Conservation (phyloP, 53 echinoderm and acorn worm genomes). For the Paracentrotus lividus region DNA sequence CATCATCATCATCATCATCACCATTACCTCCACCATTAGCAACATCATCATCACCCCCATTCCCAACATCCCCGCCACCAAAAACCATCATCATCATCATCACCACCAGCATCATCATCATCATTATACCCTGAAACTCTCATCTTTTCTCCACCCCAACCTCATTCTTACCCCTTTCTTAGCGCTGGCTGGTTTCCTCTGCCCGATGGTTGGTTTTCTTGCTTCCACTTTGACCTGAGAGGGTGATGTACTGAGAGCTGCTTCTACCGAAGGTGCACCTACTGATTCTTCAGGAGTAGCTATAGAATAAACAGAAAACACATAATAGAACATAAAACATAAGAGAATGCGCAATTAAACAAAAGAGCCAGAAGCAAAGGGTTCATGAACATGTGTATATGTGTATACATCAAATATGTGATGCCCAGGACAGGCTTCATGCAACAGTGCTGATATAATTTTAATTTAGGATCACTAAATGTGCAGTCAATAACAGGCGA, state of each 20-base stretch:
- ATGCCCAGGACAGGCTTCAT: too few species aligned
- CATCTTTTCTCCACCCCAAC: not conserved
- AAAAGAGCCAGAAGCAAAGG: too few species aligned
- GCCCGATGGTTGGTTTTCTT: conserved; percentile 96
- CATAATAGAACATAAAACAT: not conserved
- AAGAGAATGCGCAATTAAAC: not conserved
- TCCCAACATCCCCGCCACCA: not conserved
- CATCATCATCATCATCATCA: not conserved
- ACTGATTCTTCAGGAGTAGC: conserved; percentile 62
- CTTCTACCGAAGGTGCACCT: conserved; percentile 89
- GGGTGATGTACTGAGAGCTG: conserved; percentile 90
- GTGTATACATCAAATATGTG: too few species aligned
- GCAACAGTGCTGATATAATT: too few species aligned
- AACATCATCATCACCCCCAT: not conserved
- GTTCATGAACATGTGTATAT: too few species aligned
- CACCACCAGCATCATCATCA: not conserved
- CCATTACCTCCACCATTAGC: not conserved
- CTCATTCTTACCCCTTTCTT: conserved; percentile 94
- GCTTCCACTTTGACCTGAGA: conserved; percentile 85
- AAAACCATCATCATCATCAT: not conserved
- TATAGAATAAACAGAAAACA: not conserved
- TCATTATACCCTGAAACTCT: not conserved
- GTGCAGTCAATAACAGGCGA: too few species aligned
- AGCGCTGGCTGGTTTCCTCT: conserved; percentile 91
- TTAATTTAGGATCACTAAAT: too few species aligned